A percentile compares a stretch with the other conserved stretches of the same genome.
These are phyloP conservation scores for Thyatira batis DNA, from an alignment of 2,888 invertebrate genomes.

Conservation along the genomic window DNA sequence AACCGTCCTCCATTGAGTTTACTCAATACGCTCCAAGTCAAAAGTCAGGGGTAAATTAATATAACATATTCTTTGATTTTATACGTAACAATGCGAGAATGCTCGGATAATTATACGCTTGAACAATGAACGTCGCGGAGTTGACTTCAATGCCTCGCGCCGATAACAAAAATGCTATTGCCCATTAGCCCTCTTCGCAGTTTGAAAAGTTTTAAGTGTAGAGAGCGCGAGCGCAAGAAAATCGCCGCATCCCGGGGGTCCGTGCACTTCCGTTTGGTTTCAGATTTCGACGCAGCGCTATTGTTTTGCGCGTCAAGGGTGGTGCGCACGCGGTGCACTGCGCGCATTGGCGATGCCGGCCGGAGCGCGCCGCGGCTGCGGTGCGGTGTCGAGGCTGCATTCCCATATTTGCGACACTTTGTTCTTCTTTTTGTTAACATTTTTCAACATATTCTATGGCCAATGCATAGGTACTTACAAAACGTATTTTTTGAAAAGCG, in stretches of 20 bases:
- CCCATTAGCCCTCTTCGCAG: slow-evolving; percentile 66
- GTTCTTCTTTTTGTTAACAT: slow-evolving; percentile 22
- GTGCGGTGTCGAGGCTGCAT: slow-evolving; percentile 20
- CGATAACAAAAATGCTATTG: slow-evolving; percentile 64
- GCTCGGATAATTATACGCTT: slow-evolving; percentile 73
- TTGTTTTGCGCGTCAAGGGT: slow-evolving; percentile 69
- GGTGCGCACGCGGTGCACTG: slow-evolving; percentile 42
- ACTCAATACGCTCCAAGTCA: slow-evolving; percentile 71
- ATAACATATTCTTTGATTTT: slow-evolving; percentile 79
- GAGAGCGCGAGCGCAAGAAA: slow-evolving; percentile 73
- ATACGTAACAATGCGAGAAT: slow-evolving; percentile 70
- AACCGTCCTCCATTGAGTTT: slow-evolving; percentile 74
- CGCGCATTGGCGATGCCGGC: slow-evolving; percentile 16
- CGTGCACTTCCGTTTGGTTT: slow-evolving; percentile 77
- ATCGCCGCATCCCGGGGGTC: slow-evolving; percentile 74
- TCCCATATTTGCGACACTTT: slow-evolving; percentile 26
- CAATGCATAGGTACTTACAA: too few species aligned
- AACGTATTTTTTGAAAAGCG: too few species aligned
- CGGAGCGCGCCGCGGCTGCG: slow-evolving; percentile 15
- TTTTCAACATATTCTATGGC: neutral
- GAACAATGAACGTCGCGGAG: slow-evolving; percentile 71
- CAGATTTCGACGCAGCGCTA: slow-evolving; percentile 58
- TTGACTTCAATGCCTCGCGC: slow-evolving; percentile 69
- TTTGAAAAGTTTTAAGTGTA: slow-evolving; percentile 45
- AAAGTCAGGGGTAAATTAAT: slow-evolving; percentile 76